A percentile compares a stretch with the other conserved stretches of the same genome.
Conservation (phyloP, 2,888 invertebrate genomes). For the Gari tellinella region DNA sequence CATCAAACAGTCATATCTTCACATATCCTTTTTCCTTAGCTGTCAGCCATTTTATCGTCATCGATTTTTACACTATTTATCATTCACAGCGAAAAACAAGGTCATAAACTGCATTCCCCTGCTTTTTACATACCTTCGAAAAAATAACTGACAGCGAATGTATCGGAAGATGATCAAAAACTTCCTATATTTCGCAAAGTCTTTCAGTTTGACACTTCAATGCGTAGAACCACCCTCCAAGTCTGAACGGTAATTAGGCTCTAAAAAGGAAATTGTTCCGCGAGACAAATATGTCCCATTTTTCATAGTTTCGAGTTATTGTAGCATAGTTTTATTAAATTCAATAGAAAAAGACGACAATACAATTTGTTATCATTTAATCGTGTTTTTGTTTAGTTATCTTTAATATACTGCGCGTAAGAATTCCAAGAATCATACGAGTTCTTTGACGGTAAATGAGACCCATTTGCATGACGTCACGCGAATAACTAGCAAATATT, state of each 20-base stretch:
- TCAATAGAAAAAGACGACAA: too few species aligned
- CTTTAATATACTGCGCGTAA: conserved; percentile 4
- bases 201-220: conserved; percentile 52
- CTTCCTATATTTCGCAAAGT: not conserved
- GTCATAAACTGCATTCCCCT: too few species aligned
- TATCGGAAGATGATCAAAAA: too few species aligned
- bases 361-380: not conserved
- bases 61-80: not conserved
- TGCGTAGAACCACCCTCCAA: conserved; percentile 77
- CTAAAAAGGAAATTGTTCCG: conserved; percentile 46
- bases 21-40: not conserved
- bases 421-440: conserved; percentile 31
- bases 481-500: not conserved
- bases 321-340: too few species aligned
- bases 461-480: conserved; percentile 61
- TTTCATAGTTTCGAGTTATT: not conserved
- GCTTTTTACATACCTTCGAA: too few species aligned
- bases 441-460: conserved; percentile 41
- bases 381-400: not conserved
- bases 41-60: conserved; percentile 29
- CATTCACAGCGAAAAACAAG: not conserved
- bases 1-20: too few species aligned
- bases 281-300: not conserved
- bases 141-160: too few species aligned
- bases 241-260: conserved; percentile 54